Conservation (phyloP, 2,113 vertebrate species). For the Gavialis gangeticus region DNA sequence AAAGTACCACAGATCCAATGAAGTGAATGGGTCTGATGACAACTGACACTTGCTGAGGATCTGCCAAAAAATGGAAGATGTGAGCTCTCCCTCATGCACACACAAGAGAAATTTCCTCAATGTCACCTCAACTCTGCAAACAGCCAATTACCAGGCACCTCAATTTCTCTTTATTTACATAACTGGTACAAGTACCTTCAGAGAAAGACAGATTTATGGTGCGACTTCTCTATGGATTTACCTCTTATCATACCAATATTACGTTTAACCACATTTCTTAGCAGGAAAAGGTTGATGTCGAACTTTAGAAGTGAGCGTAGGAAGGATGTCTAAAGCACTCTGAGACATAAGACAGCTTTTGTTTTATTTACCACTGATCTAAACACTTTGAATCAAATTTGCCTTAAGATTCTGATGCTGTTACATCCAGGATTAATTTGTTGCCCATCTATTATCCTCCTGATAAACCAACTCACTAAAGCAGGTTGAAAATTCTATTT, state of each 20-base stretch:
- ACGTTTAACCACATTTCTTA: constrained; percentile 52
- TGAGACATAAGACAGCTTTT: not conserved
- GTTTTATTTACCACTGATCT: constrained; percentile 7
- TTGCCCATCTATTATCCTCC: not conserved
- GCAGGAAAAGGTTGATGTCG: not conserved
- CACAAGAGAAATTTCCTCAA: not conserved
- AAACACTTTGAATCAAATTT: constrained; percentile 18
- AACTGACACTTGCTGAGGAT: not conserved
- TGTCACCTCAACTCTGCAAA: constrained; percentile 46
- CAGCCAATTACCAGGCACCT: not conserved
- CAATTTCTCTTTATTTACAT: constrained; percentile 64
- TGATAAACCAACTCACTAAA: not conserved
- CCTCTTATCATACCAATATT: constrained; percentile 49
- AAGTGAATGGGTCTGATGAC: not conserved
- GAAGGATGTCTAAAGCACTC: constrained; percentile 11
- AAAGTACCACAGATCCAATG: not conserved
- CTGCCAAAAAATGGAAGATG: not conserved
- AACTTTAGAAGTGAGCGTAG: not conserved
- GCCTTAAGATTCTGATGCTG: not conserved
- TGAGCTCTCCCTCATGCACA: rapidly evolving
- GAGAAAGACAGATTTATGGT: constrained; percentile 34
- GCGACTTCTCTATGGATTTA: constrained; percentile 24
- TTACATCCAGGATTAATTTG: not conserved
- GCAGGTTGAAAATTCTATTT: constrained; percentile 19
- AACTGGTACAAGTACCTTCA: constrained; percentile 47